Evolutionary conservation across 2,888 invertebrate species (phyloP), one percentile per base, ranked within the genome.

Genomic region (Ennomos fuscantarius): DNA sequence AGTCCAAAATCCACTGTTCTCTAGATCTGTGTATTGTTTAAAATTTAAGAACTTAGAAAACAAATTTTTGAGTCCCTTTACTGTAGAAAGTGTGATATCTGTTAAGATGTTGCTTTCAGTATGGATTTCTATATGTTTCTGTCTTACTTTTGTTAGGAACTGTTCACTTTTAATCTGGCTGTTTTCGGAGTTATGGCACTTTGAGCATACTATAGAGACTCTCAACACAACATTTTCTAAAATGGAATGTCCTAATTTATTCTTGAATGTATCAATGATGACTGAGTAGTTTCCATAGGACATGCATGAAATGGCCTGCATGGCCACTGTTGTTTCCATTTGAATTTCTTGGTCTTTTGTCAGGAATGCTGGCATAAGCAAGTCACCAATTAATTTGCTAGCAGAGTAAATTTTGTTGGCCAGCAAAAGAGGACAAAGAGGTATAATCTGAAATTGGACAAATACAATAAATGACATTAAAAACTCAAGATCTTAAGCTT

Each of bases 321-420:
- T 47, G 2, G 76, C 63, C 57, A 69, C 55, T 2, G 77, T 63
- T 6, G 92, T 66, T 58, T 75, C 69, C 47, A 68, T 76, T 58
- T 89, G 88, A n/a, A 85, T 45, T 3, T 72, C 73, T 42, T 58
- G 35, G 41, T 87, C 74, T 70, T 87, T 90, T 15, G 78, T 79
- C 11, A 86, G 70, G 49, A 91, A 82, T 1, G 84, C 86, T 55
- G 91, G 89, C 74, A 91, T 82, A 9, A 92, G 67, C 47, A 90
- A 72, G 33, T 92, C 89, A 15, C 84, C 85, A 40, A 92, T 86
- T 8, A 91, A 63, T 70, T 86, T 90, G 61, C 89, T 87, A 39
- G 84, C 74, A 33, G 87, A 81, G 37, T 75, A 71, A 8, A 79
- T 72, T 71, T 86, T 86, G 56, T 78, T 87, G 37, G 84, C 42